Evolutionary conservation across 2,888 invertebrate species (phyloP).

Genomic region (Orgyia antiqua): DNA sequence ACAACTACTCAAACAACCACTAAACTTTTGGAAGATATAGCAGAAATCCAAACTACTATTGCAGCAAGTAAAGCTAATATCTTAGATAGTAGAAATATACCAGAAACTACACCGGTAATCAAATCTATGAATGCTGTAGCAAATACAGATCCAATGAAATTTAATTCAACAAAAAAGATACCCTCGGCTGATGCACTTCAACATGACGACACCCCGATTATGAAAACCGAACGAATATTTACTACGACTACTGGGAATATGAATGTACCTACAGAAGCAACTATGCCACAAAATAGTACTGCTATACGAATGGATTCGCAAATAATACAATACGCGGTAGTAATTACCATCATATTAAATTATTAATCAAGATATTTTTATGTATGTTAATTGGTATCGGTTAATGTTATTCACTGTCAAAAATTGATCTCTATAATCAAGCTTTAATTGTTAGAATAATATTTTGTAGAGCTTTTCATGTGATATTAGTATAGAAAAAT

Average conservation of each 20-base stretch:
- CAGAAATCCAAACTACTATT: conserved; percentile 3
- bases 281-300: conserved; percentile 24
- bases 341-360: conserved; percentile 15
- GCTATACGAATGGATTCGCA: conserved; percentile 14
- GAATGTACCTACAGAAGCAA: conserved; percentile 14
- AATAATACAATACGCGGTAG: conserved; percentile 13
- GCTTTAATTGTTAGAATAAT: conserved; percentile 30
- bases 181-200: conserved; percentile 56
- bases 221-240: conserved; percentile 31
- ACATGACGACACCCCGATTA: conserved; percentile 40
- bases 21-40: conserved; percentile 2
- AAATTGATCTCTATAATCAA: conserved; percentile 27
- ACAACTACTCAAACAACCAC: background rate
- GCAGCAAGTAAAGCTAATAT: conserved; percentile 6
- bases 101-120: conserved; percentile 10
- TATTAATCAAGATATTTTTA: conserved; percentile 7
- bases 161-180: conserved; percentile 27
- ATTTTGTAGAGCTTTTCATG: conserved; percentile 35
- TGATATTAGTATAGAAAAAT: conserved; percentile 45
- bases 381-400: too few species aligned
- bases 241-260: conserved; percentile 19
- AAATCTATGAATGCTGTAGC: conserved; percentile 7
- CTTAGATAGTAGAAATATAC: conserved; percentile 6
- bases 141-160: conserved; percentile 8
- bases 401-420: conserved; percentile 8